These are phyloP conservation scores for Empis livida DNA, from an alignment of 2,888 invertebrate genomes.

Conservation along the genomic window DNA sequence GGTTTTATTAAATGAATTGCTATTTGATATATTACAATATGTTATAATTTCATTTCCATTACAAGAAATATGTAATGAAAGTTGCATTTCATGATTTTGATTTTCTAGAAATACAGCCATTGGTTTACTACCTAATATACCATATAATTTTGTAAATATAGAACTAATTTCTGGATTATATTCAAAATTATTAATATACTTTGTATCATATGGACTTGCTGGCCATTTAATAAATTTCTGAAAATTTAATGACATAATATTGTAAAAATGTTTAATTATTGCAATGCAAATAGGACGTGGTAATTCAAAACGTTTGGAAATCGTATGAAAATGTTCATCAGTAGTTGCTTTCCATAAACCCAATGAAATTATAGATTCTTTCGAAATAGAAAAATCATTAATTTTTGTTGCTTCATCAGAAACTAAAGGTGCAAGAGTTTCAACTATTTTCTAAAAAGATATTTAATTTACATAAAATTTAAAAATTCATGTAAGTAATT, in stretches of 20 bases:
- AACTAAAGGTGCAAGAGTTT: slow-evolving; percentile 4
- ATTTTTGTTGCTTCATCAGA: slow-evolving; percentile 1
- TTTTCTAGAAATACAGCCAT: slow-evolving; percentile 30
- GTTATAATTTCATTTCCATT: slow-evolving; percentile 27
- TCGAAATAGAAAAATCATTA: slow-evolving; percentile 16
- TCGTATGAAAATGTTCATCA: slow-evolving; percentile 33
- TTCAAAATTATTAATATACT: slow-evolving; percentile 20
- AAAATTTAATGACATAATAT: slow-evolving; percentile 27
- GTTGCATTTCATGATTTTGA: slow-evolving; percentile 27
- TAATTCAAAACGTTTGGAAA: slow-evolving; percentile 27
- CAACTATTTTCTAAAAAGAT: slow-evolving; percentile 5
- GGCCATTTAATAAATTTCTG: slow-evolving; percentile 32
- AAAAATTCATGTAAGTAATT: too few relatives aligned
- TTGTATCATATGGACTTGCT: slow-evolving; percentile 21
- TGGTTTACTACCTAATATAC: slow-evolving; percentile 25
- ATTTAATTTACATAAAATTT: too few relatives aligned
- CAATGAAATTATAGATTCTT: slow-evolving; percentile 26
- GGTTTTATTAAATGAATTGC: slow-evolving; percentile 26
- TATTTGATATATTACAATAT: slow-evolving; percentile 28
- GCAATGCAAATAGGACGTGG: slow-evolving; percentile 24
- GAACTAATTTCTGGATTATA: slow-evolving; percentile 15
- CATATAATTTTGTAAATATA: slow-evolving; percentile 24
- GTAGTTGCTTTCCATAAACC: slow-evolving; percentile 31
- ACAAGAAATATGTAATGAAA: slow-evolving; percentile 30
- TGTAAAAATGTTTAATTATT: slow-evolving; percentile 29